Conservation (phyloP, 1,140 invertebrate species). For the Drosophila mayri region DNA sequence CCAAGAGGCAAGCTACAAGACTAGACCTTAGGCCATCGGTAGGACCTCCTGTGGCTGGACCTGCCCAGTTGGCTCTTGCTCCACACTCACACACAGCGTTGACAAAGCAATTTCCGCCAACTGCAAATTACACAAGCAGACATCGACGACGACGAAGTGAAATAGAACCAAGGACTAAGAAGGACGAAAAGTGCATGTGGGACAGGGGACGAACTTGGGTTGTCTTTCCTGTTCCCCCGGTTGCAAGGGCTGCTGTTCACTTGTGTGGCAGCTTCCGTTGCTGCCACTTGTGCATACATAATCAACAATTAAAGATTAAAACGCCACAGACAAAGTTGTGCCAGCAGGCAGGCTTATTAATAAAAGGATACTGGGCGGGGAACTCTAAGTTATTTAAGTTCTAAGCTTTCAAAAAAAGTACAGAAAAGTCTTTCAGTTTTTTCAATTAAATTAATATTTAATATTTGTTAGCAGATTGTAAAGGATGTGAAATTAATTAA, state of each 20-base stretch:
- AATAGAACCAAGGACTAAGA: slow-evolving; percentile 25
- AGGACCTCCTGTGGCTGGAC: slow-evolving; percentile 15
- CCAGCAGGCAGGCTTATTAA: slow-evolving; percentile 55
- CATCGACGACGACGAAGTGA: slow-evolving; percentile 25
- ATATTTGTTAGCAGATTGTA: no score
- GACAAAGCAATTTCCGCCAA: slow-evolving; percentile 80
- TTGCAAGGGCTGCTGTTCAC: slow-evolving; percentile 35
- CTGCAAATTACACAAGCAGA: slow-evolving; percentile 56
- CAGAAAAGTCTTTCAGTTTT: no score
- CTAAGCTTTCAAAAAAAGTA: not conserved
- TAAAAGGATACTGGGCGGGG: slow-evolving; percentile 11
- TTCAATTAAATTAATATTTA: not conserved
- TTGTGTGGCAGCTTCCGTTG: slow-evolving; percentile 44
- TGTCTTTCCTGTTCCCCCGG: slow-evolving; percentile 52
- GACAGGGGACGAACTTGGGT: slow-evolving; percentile 7
- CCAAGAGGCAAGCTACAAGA: slow-evolving; percentile 10
- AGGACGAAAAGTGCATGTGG: slow-evolving; percentile 14
- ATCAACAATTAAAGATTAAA: slow-evolving; percentile 78
- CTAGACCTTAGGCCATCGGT: not conserved
- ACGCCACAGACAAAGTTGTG: slow-evolving; percentile 49
- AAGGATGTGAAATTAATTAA: no score
- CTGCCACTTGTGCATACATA: slow-evolving; percentile 62
- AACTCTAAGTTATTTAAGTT: slow-evolving; percentile 6
- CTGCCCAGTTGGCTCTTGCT: slow-evolving; percentile 16
- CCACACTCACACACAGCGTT: slow-evolving; percentile 56